phyloP scores from a whole-genome alignment of 2,888 invertebrate genomes.

The Quadriops clusia region DNA sequence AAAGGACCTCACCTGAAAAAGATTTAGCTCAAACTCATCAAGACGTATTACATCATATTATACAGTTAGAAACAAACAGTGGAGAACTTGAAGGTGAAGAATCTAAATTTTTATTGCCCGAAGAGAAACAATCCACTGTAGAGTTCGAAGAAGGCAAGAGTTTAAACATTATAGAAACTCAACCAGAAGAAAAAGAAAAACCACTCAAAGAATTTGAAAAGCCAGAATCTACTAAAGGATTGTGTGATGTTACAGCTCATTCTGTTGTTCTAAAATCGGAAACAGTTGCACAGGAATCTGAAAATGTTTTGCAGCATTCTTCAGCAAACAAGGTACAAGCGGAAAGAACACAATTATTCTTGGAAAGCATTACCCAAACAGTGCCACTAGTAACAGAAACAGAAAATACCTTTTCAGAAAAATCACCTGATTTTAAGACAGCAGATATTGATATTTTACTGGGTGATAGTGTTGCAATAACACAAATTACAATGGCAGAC shows the following conservation, averaged over 20 bases:
- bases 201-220: conserved; percentile 32
- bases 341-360: conserved; percentile 38
- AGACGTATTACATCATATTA: conserved; percentile 36
- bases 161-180: conserved; percentile 46
- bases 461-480: conserved; percentile 45
- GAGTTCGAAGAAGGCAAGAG: conserved; percentile 46
- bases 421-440: conserved; percentile 37
- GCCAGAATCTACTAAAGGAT: conserved; percentile 40
- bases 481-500: conserved; percentile 43
- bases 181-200: conserved; percentile 41
- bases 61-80: conserved; percentile 36
- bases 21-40: conserved; percentile 36
- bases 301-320: conserved; percentile 26
- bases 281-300: conserved; percentile 38
- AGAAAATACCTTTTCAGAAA: conserved; percentile 39
- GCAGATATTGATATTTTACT: conserved; percentile 41
- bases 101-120: conserved; percentile 37
- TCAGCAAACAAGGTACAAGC: conserved; percentile 33
- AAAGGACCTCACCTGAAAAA: conserved; percentile 33
- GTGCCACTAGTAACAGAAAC: conserved; percentile 47
- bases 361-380: conserved; percentile 45
- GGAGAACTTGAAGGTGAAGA: conserved; percentile 44
- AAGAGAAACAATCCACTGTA: conserved; percentile 41
- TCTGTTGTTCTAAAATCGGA: conserved; percentile 48
- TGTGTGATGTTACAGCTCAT: conserved; percentile 40